These are phyloP conservation scores for Spea multiplicata DNA, from an alignment of 2,113 vertebrate species.

Conservation along the genomic window DNA sequence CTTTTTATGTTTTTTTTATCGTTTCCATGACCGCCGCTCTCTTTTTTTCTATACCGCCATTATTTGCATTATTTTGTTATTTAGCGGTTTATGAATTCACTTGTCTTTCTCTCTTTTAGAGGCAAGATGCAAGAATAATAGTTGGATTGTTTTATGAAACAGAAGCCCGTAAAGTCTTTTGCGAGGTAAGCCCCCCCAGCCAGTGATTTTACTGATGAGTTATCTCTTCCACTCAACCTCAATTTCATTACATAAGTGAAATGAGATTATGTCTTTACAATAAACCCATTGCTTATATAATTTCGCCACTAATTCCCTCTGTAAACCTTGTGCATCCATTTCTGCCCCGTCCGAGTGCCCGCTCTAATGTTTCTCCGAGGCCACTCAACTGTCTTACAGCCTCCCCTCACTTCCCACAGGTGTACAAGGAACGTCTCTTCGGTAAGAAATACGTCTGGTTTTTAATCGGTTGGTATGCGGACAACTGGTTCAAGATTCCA, in stretches of 20 bases:
- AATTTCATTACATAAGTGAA: too few species aligned
- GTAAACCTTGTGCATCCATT: background rate
- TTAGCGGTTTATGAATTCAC: background rate
- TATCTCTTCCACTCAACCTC: background rate
- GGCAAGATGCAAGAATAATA: constrained; percentile 92
- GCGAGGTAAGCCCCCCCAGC: constrained; percentile 71
- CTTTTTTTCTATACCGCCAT: background rate
- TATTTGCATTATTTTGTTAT: too few species aligned
- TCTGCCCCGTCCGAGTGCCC: too few species aligned
- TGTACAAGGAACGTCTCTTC: constrained; percentile 93
- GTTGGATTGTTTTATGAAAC: constrained; percentile 96
- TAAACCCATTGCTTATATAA: background rate
- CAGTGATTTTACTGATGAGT: background rate
- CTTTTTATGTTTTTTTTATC: background rate
- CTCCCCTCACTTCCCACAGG: constrained; percentile 59
- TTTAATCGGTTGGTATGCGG: constrained; percentile 94
- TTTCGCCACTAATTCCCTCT: background rate
- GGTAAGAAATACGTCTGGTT: constrained; percentile 97
- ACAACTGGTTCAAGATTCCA: constrained; percentile 95
- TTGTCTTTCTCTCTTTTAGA: constrained; percentile 52
- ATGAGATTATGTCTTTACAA: too few species aligned
- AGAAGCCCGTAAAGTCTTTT: constrained; percentile 92
- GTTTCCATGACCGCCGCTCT: background rate
- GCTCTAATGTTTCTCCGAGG: too few species aligned
- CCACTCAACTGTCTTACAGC: background rate